Percentiles rank a stretch among this genome's conserved stretches.
Evolutionary conservation across 2,113 vertebrate species (phyloP).

Genomic region (Zapus hudsonius): DNA sequence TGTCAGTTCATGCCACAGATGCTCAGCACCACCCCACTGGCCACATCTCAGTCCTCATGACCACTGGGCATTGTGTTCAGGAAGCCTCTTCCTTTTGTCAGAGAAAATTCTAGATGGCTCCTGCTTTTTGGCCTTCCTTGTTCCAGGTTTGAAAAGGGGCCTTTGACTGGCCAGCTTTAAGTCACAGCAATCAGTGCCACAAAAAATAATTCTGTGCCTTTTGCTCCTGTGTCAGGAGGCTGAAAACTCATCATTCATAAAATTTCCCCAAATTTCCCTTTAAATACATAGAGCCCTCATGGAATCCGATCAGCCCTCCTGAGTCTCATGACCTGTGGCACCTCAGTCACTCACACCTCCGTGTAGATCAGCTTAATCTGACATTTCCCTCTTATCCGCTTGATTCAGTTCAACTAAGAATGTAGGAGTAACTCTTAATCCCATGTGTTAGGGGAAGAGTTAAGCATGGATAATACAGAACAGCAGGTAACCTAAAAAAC

Average conservation of each 20-base stretch:
- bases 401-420: not conserved
- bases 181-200: not conserved
- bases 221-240: not conserved
- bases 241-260: not conserved
- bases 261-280: not conserved
- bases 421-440: conserved; percentile 36
- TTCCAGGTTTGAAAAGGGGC: not conserved
- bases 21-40: fast-evolving
- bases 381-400: not conserved
- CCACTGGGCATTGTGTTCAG: not conserved
- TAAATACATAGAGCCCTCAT: not conserved
- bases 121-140: not conserved
- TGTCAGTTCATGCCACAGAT: not conserved
- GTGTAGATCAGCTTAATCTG: not conserved
- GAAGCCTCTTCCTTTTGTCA: not conserved
- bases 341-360: not conserved
- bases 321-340: not conserved
- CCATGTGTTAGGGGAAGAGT: conserved; percentile 14
- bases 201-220: not conserved
- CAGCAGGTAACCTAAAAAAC: conserved; percentile 57
- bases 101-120: not conserved
- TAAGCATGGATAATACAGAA: conserved; percentile 61
- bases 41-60: fast-evolving
- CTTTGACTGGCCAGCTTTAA: not conserved
- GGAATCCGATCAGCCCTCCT: not conserved